Conservation (phyloP, 2,888 invertebrate genomes). For the Cephus nigrinus region DNA sequence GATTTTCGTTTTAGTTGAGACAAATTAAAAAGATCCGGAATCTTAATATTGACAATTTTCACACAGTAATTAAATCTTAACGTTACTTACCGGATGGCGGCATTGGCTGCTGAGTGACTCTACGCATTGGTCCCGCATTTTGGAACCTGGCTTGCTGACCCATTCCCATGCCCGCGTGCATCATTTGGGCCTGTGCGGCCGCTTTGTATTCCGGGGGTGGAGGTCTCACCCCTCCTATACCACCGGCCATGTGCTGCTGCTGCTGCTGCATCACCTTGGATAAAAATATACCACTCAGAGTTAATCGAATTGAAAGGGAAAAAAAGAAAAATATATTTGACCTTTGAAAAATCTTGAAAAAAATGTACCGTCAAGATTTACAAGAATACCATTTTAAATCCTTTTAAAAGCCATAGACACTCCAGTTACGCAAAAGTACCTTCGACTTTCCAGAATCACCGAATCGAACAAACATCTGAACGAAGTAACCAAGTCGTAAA, state of each 20-base stretch:
- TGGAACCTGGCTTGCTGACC: slow-evolving; percentile 66
- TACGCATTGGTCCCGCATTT: slow-evolving; percentile 71
- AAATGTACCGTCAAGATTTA: no score
- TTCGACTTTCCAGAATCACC: no score
- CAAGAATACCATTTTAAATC: no score
- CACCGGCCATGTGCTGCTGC: slow-evolving; percentile 66
- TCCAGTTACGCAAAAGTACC: no score
- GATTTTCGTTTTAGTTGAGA: no score
- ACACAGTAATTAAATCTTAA: slow-evolving; percentile 17
- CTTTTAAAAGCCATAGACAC: no score
- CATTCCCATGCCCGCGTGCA: slow-evolving; percentile 68
- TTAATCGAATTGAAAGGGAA: slow-evolving; percentile 9
- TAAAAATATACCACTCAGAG: slow-evolving; percentile 11
- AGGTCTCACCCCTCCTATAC: slow-evolving; percentile 71
- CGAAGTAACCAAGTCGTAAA: no score
- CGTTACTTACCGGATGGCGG: slow-evolving; percentile 73
- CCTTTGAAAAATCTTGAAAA: no score
- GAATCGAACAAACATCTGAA: no score
- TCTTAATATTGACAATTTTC: slow-evolving; percentile 13
- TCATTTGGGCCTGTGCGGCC: slow-evolving; percentile 71
- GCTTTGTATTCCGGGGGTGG: slow-evolving; percentile 90
- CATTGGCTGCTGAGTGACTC: slow-evolving; percentile 78
- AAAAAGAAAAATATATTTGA: background rate
- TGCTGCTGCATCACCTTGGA: slow-evolving; percentile 63
- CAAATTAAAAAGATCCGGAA: background rate